Percentiles rank a stretch among this genome's conserved stretches.
These are phyloP conservation scores for Amazona vittata DNA, from an alignment of 2,113 vertebrate genomes.

Conservation along the genomic window DNA sequence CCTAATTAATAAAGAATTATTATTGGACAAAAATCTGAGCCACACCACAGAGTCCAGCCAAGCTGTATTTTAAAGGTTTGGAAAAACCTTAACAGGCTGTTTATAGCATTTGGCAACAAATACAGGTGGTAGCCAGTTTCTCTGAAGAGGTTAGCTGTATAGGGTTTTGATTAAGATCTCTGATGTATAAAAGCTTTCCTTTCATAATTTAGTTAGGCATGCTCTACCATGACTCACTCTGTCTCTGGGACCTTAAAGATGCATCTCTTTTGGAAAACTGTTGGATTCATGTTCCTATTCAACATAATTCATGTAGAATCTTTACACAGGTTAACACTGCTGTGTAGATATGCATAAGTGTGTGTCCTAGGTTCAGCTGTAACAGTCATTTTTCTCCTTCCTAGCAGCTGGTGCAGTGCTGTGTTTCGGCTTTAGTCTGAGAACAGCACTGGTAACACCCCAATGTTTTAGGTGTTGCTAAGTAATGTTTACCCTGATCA, in stretches of 20 bases:
- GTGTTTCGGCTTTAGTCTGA: background rate
- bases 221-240: background rate
- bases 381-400: background rate
- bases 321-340: background rate
- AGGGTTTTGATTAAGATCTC: background rate
- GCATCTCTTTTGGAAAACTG: fast-evolving
- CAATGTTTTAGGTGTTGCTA: background rate
- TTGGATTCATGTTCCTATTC: background rate
- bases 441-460: background rate
- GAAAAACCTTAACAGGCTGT: background rate
- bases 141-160: background rate
- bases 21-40: background rate
- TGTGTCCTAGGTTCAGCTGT: background rate
- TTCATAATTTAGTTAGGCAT: background rate
- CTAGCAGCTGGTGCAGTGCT: background rate
- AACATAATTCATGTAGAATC: fast-evolving
- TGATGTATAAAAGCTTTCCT: background rate
- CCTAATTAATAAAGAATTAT: background rate
- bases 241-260: background rate
- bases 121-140: background rate
- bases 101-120: background rate
- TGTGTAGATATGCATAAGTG: background rate
- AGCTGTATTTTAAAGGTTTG: background rate
- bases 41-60: background rate
- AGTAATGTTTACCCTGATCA: background rate